Evolutionary conservation across 2,888 invertebrate genomes (phyloP).

Genomic region (Brachylomia viminalis): DNA sequence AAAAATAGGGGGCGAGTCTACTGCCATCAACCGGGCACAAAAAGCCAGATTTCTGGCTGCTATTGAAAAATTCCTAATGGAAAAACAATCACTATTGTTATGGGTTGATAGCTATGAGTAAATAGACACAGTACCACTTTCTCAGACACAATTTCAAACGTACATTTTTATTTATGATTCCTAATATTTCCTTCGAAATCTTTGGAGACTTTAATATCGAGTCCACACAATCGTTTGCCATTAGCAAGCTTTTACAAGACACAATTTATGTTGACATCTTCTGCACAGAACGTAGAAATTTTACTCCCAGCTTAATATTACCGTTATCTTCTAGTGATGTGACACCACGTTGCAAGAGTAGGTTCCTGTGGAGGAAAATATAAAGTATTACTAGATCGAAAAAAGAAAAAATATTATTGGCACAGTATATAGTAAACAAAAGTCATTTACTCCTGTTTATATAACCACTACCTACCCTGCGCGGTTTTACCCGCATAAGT

Average conservation of each 20-base stretch:
- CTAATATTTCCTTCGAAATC: conserved; percentile 57
- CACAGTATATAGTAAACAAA: too few relatives aligned
- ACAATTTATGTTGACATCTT: conserved; percentile 86
- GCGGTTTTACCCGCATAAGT: too few relatives aligned
- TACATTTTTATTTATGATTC: conserved; percentile 50
- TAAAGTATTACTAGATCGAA: too few relatives aligned
- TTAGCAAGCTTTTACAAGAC: conserved; percentile 85
- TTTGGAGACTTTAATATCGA: conserved; percentile 74
- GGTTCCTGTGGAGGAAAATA: not conserved
- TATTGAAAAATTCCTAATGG: too few relatives aligned
- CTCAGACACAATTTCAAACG: conserved; percentile 34
- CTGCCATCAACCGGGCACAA: too few relatives aligned
- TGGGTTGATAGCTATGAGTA: not conserved
- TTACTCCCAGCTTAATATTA: conserved; percentile 86
- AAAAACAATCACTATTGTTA: too few relatives aligned
- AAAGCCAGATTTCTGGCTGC: too few relatives aligned
- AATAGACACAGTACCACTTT: not conserved
- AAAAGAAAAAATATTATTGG: too few relatives aligned
- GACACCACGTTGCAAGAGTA: not conserved
- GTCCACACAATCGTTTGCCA: conserved; percentile 81
- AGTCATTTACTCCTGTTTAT: too few relatives aligned
- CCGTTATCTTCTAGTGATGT: conserved; percentile 75
- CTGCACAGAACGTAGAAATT: conserved; percentile 82
- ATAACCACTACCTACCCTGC: too few relatives aligned
- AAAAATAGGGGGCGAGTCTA: too few relatives aligned